Evolutionary conservation across 2,797 vertebrate species (phyloP).

Genomic region (Paedocypris micromegethes): DNA sequence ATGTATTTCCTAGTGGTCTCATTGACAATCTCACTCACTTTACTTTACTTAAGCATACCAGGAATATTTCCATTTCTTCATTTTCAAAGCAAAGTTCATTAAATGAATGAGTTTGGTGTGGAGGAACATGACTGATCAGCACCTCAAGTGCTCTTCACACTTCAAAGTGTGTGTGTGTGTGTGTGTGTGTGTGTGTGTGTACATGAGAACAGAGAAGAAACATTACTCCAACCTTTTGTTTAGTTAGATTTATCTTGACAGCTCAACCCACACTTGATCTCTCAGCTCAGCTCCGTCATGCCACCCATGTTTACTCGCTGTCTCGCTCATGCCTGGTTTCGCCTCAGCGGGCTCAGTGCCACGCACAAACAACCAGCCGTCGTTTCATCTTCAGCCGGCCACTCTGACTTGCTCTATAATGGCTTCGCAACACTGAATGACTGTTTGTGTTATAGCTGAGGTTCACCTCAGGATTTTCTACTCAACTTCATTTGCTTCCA

Average conservation of each 20-base stretch:
- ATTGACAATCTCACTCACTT: too few species aligned
- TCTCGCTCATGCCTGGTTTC: slow-evolving; percentile 14
- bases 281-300: slow-evolving; percentile 6
- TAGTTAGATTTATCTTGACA: slow-evolving; percentile 16
- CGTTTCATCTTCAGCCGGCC: slow-evolving; percentile 21
- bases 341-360: slow-evolving; percentile 13
- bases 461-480: slow-evolving; percentile 39
- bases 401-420: slow-evolving; percentile 4
- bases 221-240: neutral
- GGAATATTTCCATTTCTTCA: neutral
- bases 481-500: slow-evolving; percentile 21
- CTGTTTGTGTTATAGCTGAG: neutral
- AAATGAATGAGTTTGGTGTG: too few species aligned
- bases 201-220: slow-evolving; percentile 1
- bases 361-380: slow-evolving; percentile 14
- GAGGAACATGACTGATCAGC: too few species aligned
- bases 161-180: neutral
- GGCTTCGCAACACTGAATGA: slow-evolving; percentile 5
- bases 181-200: neutral
- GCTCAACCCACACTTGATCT: slow-evolving; percentile 17
- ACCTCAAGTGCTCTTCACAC: neutral
- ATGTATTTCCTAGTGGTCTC: too few species aligned
- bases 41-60: too few species aligned
- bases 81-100: too few species aligned
- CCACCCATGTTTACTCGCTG: slow-evolving; percentile 31